Evolutionary conservation across 2,888 invertebrate genomes (phyloP).

Genomic region (Drosophila dives): DNA sequence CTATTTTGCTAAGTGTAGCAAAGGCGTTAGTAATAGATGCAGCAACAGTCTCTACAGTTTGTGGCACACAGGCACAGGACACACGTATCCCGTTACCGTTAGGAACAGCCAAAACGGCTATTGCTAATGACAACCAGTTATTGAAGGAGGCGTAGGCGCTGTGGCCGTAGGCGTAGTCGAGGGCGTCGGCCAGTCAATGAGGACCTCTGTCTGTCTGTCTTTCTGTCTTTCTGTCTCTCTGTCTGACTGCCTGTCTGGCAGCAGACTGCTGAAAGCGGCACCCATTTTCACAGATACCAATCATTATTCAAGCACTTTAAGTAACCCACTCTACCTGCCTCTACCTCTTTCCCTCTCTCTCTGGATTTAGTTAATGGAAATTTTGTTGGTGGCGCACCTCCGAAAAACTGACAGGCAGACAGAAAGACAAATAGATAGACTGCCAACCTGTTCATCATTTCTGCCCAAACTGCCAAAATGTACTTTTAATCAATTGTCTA

Average conservation of each 20-base stretch:
- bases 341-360: background rate
- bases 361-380: constrained; percentile 28
- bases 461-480: constrained; percentile 1
- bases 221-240: background rate
- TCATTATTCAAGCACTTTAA: constrained; percentile 58
- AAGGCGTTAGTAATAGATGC: background rate
- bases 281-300: constrained; percentile 64
- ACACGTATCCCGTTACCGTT: constrained; percentile 40
- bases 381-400: constrained; percentile 34
- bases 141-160: background rate
- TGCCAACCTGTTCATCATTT: constrained; percentile 23
- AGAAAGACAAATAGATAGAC: constrained; percentile 12
- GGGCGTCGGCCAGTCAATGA: constrained; percentile 6
- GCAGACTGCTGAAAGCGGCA: constrained; percentile 35
- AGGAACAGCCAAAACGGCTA: constrained; percentile 53
- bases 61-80: constrained; percentile 1
- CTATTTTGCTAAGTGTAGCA: background rate
- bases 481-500: constrained; percentile 6
- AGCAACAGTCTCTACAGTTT: constrained; percentile 1
- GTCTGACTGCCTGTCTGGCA: background rate
- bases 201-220: constrained; percentile 3
- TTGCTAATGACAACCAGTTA: constrained; percentile 68
- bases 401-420: constrained; percentile 4
- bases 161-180: background rate
- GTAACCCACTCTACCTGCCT: background rate